phyloP scores from a whole-genome alignment of 2,797 vertebrate genomes.

The Acanthornis magna region DNA sequence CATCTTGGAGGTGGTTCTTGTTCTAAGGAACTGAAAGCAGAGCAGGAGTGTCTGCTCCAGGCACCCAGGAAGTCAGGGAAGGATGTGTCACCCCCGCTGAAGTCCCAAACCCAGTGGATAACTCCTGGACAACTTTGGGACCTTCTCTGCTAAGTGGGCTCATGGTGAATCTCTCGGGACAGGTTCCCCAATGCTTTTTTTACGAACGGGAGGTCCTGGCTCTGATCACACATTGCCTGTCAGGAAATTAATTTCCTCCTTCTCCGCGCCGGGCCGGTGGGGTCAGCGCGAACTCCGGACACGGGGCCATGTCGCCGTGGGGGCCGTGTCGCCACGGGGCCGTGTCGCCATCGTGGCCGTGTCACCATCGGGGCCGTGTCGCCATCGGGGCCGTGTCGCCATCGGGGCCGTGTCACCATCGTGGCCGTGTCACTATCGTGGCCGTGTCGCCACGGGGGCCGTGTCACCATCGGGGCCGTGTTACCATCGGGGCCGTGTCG shows the following conservation, averaged over 20 bases:
- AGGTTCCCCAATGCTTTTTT: neutral
- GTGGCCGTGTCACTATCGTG: neutral
- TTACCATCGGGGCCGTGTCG: no score
- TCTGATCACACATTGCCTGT: rapidly evolving
- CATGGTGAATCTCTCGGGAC: rapidly evolving
- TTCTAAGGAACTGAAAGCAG: neutral
- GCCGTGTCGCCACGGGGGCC: neutral
- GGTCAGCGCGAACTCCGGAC: rapidly evolving
- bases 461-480: no score
- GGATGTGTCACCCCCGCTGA: no score
- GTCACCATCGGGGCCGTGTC: neutral
- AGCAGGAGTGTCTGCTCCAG: neutral
- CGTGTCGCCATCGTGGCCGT: neutral
- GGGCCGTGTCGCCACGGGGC: neutral
- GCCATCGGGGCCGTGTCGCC: neutral
- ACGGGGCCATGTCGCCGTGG: neutral
- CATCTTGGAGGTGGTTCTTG: neutral
- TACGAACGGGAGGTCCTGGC: neutral
- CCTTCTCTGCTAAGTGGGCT: neutral
- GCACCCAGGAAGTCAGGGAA: no score
- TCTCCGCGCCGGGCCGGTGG: rapidly evolving
- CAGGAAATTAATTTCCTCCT: neutral
- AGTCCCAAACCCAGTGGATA: neutral
- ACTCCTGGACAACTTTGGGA: neutral
- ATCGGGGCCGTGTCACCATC: no score